These are phyloP conservation scores for Drosophila limbata DNA, from an alignment of 2,888 invertebrate genomes.

Conservation along the genomic window DNA sequence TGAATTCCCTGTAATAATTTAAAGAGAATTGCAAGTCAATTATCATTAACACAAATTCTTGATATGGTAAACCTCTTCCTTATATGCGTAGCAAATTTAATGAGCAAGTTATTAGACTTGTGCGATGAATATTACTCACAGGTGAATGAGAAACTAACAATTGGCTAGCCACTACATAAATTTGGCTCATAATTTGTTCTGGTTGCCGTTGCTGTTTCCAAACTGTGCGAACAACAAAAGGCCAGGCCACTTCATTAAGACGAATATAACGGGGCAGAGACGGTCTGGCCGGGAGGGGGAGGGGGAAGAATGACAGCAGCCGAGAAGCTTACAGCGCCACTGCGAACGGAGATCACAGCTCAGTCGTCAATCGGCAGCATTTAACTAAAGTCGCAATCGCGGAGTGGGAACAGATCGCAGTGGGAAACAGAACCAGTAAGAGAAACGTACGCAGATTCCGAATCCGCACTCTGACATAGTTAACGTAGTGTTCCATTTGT, in stretches of 20 bases:
- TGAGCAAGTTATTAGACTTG: slow-evolving; percentile 29
- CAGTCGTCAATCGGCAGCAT: slow-evolving; percentile 75
- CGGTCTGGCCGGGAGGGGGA: background rate
- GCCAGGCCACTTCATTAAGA: slow-evolving; percentile 56
- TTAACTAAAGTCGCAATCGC: slow-evolving; percentile 72
- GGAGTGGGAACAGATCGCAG: slow-evolving; percentile 46
- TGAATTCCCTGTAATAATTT: too few species aligned
- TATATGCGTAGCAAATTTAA: slow-evolving; percentile 40
- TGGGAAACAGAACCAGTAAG: slow-evolving; percentile 17
- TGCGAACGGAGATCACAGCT: slow-evolving; percentile 59
- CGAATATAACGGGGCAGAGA: slow-evolving; percentile 14
- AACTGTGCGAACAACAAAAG: slow-evolving; percentile 45
- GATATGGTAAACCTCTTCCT: slow-evolving; percentile 12
- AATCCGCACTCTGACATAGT: slow-evolving; percentile 3
- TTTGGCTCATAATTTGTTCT: slow-evolving; percentile 70
- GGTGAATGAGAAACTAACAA: slow-evolving; percentile 27
- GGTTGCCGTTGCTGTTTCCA: slow-evolving; percentile 35
- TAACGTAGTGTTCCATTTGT: slow-evolving; percentile 31
- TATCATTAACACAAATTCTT: slow-evolving; percentile 7
- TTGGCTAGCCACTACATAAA: slow-evolving; percentile 40
- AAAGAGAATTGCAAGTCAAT: slow-evolving; percentile 6
- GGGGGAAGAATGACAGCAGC: slow-evolving; percentile 25
- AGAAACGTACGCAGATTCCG: slow-evolving; percentile 20
- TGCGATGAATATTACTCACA: slow-evolving; percentile 7
- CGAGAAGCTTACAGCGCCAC: slow-evolving; percentile 66